Evolutionary conservation across 2,113 vertebrate species (phyloP).

Genomic region (Dipodomys merriami): DNA sequence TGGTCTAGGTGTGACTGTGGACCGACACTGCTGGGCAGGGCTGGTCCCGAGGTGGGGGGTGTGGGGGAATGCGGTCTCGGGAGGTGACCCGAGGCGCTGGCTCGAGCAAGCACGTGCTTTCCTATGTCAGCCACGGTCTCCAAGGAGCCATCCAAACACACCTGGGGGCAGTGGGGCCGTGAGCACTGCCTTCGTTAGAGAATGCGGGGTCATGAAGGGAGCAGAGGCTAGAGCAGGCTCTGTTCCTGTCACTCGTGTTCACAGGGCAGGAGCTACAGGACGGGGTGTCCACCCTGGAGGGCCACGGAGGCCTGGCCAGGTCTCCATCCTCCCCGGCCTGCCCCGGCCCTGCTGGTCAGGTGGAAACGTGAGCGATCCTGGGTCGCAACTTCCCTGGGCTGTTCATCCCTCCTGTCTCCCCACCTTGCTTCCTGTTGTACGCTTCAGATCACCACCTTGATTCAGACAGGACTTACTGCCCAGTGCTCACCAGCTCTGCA

Average conservation of each 20-base stretch:
- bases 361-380: not conserved
- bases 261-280: not conserved
- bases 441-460: not conserved
- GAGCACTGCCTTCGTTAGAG: no score
- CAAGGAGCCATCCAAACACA: not conserved
- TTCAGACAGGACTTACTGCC: no score
- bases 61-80: no score
- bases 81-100: no score
- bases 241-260: not conserved
- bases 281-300: no score
- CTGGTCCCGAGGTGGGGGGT: accelerated
- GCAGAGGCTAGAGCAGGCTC: not conserved
- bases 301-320: not conserved
- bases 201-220: not conserved
- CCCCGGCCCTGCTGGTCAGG: not conserved
- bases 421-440: not conserved
- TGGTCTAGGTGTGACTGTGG: no score
- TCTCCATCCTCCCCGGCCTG: not conserved
- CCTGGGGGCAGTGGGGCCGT: not conserved
- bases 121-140: not conserved
- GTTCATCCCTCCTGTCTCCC: accelerated
- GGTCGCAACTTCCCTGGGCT: not conserved
- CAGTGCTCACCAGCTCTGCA: not conserved
- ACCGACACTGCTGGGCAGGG: not conserved
- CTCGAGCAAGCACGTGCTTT: not conserved